Conservation (phyloP, 1,140 invertebrate genomes). For the Lineus longissimus region DNA sequence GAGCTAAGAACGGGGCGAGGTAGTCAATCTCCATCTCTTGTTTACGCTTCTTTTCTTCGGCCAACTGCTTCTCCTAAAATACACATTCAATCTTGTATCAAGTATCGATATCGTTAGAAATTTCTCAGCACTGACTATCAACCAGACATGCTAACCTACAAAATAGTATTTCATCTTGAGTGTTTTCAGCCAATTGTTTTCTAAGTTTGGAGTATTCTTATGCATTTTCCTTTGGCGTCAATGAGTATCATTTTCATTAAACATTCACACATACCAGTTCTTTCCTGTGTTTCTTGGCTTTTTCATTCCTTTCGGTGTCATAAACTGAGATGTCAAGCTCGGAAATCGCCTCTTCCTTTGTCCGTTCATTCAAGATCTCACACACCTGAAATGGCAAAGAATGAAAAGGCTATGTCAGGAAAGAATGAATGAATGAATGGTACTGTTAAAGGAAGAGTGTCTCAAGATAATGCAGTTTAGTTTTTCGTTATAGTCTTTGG, state of each 20-base stretch:
- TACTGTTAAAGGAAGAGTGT: no score
- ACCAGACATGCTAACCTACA: no score
- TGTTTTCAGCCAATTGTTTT: no score
- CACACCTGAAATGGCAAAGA: slow-evolving; percentile 29
- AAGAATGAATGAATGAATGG: no score
- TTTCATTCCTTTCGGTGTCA: slow-evolving; percentile 54
- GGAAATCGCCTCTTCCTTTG: slow-evolving; percentile 43
- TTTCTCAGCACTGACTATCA: no score
- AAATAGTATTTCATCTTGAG: no score
- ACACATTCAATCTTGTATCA: neutral
- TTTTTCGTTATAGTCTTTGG: no score
- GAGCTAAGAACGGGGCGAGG: slow-evolving; percentile 53
- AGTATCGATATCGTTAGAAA: no score
- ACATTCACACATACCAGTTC: slow-evolving; percentile 43
- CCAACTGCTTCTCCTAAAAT: slow-evolving; percentile 40
- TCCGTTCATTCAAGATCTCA: slow-evolving; percentile 43
- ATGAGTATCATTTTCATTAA: neutral
- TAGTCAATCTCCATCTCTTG: slow-evolving; percentile 55
- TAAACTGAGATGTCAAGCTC: slow-evolving; percentile 53
- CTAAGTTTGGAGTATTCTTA: no score
- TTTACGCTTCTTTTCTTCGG: slow-evolving; percentile 50
- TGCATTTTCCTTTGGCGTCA: no score
- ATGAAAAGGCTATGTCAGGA: neutral
- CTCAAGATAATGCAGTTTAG: no score
- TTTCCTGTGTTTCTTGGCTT: slow-evolving; percentile 50